Evolutionary conservation across 2,797 vertebrate genomes (phyloP).

Genomic region (Anguilla marmorata): DNA sequence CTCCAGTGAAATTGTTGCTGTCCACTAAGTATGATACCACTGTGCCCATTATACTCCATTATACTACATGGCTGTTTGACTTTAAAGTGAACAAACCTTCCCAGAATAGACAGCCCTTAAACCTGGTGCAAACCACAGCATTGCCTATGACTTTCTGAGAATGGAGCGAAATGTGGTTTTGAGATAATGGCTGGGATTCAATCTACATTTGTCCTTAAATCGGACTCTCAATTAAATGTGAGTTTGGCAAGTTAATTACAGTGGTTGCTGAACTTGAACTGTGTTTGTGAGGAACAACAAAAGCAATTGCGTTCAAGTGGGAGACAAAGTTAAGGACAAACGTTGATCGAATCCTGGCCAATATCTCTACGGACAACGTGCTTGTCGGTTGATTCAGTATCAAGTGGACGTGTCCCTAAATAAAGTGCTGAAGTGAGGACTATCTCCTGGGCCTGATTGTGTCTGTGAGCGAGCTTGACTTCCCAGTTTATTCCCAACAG

Average conservation of each 20-base stretch:
- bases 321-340: neutral
- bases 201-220: neutral
- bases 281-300: neutral
- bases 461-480: neutral
- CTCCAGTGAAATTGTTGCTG: neutral
- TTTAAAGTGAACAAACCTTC: neutral
- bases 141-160: neutral
- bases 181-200: neutral
- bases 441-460: conserved; percentile 7
- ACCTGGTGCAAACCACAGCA: neutral
- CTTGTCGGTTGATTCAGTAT: neutral
- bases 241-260: conserved; percentile 1
- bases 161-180: neutral
- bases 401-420: neutral
- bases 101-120: neutral
- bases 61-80: neutral
- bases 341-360: neutral
- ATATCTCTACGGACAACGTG: neutral
- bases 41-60: neutral
- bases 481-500: neutral
- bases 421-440: conserved; percentile 5
- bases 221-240: neutral
- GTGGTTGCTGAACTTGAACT: conserved; percentile 7
- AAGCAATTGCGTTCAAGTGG: neutral
- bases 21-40: neutral